A percentile compares a stretch with the other conserved stretches of the same genome.
Conservation (phyloP, 2,113 vertebrate genomes). For the Crotalus helleri region DNA sequence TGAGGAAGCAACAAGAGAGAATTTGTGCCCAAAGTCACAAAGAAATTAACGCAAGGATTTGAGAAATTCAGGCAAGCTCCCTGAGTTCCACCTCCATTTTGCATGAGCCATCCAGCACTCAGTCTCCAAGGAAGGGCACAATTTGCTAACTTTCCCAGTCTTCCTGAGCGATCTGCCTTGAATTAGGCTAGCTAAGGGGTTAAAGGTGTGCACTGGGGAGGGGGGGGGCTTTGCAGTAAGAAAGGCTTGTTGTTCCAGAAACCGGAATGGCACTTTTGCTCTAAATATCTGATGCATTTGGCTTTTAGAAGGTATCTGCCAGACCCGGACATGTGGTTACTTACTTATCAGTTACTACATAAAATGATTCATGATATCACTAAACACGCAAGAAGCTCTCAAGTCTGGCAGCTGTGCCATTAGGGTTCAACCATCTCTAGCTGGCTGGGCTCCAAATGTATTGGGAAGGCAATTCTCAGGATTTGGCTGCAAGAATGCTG, state of each 20-base stretch:
- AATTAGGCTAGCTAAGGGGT: neutral
- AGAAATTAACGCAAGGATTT: neutral
- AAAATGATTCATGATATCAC: neutral
- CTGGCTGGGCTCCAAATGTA: neutral
- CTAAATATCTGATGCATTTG: neutral
- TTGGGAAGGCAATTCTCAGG: neutral
- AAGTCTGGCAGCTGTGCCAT: neutral
- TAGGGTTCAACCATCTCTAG: neutral
- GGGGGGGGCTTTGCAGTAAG: neutral
- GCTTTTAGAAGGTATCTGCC: too few species aligned
- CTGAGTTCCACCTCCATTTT: neutral
- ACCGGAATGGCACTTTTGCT: neutral
- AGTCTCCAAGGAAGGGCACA: neutral
- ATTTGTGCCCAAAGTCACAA: neutral
- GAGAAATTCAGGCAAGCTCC: neutral
- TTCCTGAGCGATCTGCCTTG: neutral
- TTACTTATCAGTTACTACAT: neutral
- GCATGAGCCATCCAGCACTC: neutral
- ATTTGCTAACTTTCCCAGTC: neutral
- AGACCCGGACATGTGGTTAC: neutral
- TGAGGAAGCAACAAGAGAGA: neutral
- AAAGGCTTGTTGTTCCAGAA: neutral
- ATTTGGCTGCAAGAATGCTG: neutral
- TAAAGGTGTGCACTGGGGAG: neutral
- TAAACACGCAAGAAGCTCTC: too few species aligned